These are phyloP conservation scores for Zaprionus ornatus DNA, from an alignment of 1,140 invertebrate species.

Conservation along the genomic window DNA sequence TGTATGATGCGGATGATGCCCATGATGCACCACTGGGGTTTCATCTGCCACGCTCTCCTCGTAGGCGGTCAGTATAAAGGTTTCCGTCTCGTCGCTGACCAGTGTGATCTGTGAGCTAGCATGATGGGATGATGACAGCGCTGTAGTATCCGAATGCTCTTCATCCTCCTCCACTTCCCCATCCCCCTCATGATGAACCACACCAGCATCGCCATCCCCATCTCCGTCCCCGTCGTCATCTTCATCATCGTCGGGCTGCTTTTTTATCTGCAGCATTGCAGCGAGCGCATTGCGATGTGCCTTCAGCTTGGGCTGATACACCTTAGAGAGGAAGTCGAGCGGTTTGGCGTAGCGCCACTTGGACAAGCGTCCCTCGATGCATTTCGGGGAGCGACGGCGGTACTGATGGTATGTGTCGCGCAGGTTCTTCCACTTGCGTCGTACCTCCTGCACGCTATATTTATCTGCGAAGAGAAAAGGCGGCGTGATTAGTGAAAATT, in stretches of 20 bases:
- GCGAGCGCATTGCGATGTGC: slow-evolving; percentile 61
- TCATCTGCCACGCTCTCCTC: slow-evolving; percentile 79
- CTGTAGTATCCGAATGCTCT: slow-evolving; percentile 55
- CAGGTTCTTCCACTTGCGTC: slow-evolving; percentile 80
- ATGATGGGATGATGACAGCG: slow-evolving; percentile 55
- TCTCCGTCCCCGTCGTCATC: slow-evolving; percentile 29
- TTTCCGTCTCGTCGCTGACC: slow-evolving; percentile 74
- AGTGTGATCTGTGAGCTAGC: slow-evolving; percentile 65
- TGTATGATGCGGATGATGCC: slow-evolving; percentile 54
- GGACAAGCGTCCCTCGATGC: slow-evolving; percentile 71
- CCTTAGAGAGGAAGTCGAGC: slow-evolving; percentile 73
- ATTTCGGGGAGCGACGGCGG: slow-evolving; percentile 76
- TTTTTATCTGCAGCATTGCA: slow-evolving; percentile 38
- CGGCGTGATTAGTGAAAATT: not conserved
- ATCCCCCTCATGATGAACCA: slow-evolving; percentile 34
- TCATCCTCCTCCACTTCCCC: slow-evolving; percentile 57
- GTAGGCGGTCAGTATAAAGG: slow-evolving; percentile 75
- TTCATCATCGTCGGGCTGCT: slow-evolving; percentile 30
- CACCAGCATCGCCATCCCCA: slow-evolving; percentile 5
- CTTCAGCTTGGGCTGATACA: slow-evolving; percentile 79
- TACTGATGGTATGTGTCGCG: slow-evolving; percentile 81
- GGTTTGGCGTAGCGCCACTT: slow-evolving; percentile 82
- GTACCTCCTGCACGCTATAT: slow-evolving; percentile 78
- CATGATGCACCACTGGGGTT: slow-evolving; percentile 49
- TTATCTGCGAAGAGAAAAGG: slow-evolving; percentile 52